Percentiles rank a stretch among this genome's conserved stretches.
These are phyloP conservation scores for Neogobius melanostomus DNA, from an alignment of 2,113 vertebrate genomes.

Conservation along the genomic window DNA sequence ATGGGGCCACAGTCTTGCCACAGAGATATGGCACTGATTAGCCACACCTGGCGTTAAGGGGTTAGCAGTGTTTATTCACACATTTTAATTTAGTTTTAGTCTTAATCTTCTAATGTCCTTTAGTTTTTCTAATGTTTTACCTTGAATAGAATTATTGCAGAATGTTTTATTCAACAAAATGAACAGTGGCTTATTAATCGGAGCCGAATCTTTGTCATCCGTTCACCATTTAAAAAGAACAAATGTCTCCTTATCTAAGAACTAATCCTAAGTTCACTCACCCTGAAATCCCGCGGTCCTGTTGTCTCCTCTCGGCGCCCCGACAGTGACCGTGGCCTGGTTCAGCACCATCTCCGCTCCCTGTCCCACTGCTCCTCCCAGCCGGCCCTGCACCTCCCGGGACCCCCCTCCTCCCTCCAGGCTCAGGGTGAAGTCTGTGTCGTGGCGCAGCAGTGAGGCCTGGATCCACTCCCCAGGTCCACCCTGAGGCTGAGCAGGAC, in stretches of 20 bases:
- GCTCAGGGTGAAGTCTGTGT: constrained; percentile 81
- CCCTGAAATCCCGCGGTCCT: constrained; percentile 78
- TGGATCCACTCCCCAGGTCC: constrained; percentile 84
- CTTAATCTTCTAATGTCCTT: background rate
- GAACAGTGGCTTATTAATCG: too few species aligned
- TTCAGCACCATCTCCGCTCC: constrained; percentile 74
- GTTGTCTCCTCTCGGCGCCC: constrained; percentile 62
- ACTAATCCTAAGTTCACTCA: constrained; percentile 52
- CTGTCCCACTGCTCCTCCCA: constrained; percentile 62
- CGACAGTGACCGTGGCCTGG: constrained; percentile 76
- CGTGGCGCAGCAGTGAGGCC: constrained; percentile 79
- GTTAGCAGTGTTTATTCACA: too few species aligned
- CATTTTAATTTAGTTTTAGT: background rate
- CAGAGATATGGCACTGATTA: too few species aligned
- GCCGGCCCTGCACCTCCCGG: constrained; percentile 73
- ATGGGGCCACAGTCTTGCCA: too few species aligned
- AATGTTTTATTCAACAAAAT: too few species aligned
- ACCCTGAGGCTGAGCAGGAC: constrained; percentile 72
- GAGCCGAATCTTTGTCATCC: too few species aligned
- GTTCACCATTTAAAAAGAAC: too few species aligned
- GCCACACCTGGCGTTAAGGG: too few species aligned
- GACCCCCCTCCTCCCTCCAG: constrained; percentile 83
- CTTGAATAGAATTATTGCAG: too few species aligned
- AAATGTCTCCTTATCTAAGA: too few species aligned
- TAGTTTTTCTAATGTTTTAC: too few species aligned